phyloP scores from a whole-genome alignment of 2,797 vertebrate species.

The Onychomys leucogaster region DNA sequence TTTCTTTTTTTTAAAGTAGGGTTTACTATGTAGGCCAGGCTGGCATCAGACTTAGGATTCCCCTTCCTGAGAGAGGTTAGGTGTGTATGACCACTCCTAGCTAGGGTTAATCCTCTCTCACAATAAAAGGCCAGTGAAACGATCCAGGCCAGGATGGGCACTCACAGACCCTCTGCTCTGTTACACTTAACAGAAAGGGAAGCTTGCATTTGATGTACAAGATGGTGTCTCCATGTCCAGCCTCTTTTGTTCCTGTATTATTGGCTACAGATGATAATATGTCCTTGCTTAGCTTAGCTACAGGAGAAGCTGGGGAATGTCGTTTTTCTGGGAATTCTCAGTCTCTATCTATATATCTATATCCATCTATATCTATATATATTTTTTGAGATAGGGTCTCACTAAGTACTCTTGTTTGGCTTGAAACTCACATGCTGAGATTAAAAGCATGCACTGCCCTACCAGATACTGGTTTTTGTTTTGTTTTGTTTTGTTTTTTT shows the following conservation, averaged over 20 bases:
- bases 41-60: background rate
- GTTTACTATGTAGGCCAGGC: background rate
- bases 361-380: too few species aligned
- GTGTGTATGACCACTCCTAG: too few species aligned
- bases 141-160: background rate
- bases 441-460: background rate
- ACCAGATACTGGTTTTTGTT: background rate
- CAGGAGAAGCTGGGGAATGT: conserved; percentile 41
- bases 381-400: too few species aligned
- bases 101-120: background rate
- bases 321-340: background rate
- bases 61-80: background rate
- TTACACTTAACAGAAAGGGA: background rate
- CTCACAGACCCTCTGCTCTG: background rate
- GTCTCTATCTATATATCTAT: too few species aligned
- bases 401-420: background rate
- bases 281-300: background rate
- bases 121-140: background rate
- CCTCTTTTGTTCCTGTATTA: background rate
- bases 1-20: too few species aligned
- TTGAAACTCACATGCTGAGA: background rate
- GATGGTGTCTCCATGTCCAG: background rate
- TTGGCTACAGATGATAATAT: background rate
- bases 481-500: too few species aligned
- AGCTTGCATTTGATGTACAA: background rate